Percentiles rank a stretch among this genome's conserved stretches.
phyloP scores from a whole-genome alignment of 2,888 invertebrate species.

The Erpobdella octoculata region DNA sequence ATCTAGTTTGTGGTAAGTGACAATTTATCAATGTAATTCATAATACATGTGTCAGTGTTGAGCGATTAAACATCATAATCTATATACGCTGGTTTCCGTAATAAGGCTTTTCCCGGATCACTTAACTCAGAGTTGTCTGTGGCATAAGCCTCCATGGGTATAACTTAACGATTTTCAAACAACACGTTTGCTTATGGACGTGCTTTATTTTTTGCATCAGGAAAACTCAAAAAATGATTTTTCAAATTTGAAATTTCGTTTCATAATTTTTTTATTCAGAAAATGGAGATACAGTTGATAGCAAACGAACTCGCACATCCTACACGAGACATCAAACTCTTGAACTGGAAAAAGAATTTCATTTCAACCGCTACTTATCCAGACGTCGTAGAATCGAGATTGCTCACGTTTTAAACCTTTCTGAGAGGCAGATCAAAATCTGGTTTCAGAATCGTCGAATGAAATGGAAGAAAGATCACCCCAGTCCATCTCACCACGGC shows the following conservation, averaged over 20 bases:
- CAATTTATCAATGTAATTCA: not conserved
- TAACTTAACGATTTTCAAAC: no score
- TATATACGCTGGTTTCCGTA: no score
- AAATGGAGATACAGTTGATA: slow-evolving; percentile 58
- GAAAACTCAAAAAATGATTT: not conserved
- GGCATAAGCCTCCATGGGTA: no score
- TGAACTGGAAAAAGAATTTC: slow-evolving; percentile 95
- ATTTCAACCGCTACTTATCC: slow-evolving; percentile 92
- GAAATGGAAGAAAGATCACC: slow-evolving; percentile 98
- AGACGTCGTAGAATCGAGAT: slow-evolving; percentile 93
- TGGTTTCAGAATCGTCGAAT: slow-evolving; percentile 86
- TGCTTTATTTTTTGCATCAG: no score
- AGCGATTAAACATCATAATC: no score
- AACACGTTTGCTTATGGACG: no score
- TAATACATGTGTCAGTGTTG: no score
- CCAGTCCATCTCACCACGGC: slow-evolving; percentile 1
- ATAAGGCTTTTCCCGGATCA: no score
- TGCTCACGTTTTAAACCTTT: slow-evolving; percentile 89
- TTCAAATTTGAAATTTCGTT: not conserved
- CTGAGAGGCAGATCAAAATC: slow-evolving; percentile 75
- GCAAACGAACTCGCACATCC: slow-evolving; percentile 91
- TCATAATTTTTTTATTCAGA: not conserved
- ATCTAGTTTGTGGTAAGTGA: slow-evolving; percentile 15
- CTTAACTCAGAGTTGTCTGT: no score
- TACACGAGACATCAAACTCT: slow-evolving; percentile 95